phyloP scores from a whole-genome alignment of 2,888 invertebrate species.

The Meta bourneti region DNA sequence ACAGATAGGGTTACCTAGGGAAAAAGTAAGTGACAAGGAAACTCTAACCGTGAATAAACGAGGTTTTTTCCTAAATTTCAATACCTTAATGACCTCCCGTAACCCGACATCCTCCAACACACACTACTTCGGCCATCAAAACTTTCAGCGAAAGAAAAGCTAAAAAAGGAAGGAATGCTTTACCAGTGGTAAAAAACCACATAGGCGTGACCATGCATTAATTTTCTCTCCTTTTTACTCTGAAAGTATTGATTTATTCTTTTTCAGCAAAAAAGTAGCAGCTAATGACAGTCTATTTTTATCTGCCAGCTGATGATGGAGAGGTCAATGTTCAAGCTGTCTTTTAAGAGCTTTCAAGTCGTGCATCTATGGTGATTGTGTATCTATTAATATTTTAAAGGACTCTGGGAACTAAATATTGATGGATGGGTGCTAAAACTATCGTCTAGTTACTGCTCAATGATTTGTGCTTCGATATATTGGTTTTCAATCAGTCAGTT shows the following conservation, averaged over 20 bases:
- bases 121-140: neutral
- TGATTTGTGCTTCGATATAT: neutral
- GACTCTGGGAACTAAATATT: constrained; percentile 15
- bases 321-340: constrained; percentile 35
- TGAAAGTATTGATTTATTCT: constrained; percentile 5
- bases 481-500: neutral
- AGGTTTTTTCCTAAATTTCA: neutral
- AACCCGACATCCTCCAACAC: neutral
- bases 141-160: neutral
- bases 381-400: constrained; percentile 54
- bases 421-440: constrained; percentile 26
- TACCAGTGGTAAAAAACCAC: neutral
- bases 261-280: neutral
- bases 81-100: neutral
- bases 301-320: neutral
- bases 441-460: neutral
- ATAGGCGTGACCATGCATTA: neutral
- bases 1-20: no score
- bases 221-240: constrained; percentile 20
- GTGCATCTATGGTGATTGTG: constrained; percentile 21
- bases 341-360: constrained; percentile 17
- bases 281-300: constrained; percentile 48
- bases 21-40: no score
- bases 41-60: neutral
- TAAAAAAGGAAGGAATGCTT: neutral